Conservation (phyloP, 2,113 vertebrate species). For the Promerops cafer region DNA sequence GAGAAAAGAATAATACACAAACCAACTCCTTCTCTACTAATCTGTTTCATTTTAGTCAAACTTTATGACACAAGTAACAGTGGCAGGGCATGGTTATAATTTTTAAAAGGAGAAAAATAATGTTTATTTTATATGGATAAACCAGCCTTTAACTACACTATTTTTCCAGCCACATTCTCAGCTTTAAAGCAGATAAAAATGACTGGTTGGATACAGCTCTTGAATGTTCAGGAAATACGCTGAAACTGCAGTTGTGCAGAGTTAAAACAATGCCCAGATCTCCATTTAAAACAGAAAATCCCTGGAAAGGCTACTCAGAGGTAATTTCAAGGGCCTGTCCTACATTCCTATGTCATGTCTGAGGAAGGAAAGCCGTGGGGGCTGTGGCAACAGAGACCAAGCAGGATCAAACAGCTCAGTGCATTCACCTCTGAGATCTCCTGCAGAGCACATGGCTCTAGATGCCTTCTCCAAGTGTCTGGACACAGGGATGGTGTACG, state of each 20-base stretch:
- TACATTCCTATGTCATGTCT: not conserved
- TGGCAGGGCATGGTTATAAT: not conserved
- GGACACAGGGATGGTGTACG: rapidly evolving
- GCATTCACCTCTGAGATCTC: not conserved
- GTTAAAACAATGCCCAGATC: not conserved
- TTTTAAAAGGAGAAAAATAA: not conserved
- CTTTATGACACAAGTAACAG: not conserved
- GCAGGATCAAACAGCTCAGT: not conserved
- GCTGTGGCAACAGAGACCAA: not conserved
- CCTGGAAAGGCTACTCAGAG: not conserved
- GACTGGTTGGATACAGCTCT: not conserved
- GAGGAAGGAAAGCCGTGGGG: not conserved
- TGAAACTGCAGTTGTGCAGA: not conserved
- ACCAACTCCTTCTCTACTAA: not conserved
- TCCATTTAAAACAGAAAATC: not conserved
- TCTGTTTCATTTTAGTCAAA: not conserved
- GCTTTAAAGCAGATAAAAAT: not conserved
- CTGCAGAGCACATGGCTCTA: rapidly evolving
- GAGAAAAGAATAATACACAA: not conserved
- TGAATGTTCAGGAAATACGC: not conserved
- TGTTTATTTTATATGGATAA: not conserved
- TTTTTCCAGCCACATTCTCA: not conserved
- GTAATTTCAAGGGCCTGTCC: not conserved
- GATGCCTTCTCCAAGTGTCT: not conserved
- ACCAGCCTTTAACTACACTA: not conserved